Base-by-base conservation (phyloP, 92 coral and sea anemone species). In the Virgularia gustaviana region DNA sequence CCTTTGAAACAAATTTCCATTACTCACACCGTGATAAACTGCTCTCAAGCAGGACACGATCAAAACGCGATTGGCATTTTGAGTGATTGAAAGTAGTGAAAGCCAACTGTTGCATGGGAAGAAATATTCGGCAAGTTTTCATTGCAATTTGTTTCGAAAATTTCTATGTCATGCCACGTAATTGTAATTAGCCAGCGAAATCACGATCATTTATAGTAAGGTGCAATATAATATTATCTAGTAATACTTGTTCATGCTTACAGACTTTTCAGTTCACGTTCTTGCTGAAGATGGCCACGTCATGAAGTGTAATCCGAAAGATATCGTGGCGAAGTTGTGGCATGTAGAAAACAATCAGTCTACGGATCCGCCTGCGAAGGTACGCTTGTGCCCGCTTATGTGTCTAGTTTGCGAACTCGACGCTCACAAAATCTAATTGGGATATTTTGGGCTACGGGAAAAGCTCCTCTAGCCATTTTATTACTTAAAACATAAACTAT, bases 341-440 rank as follows among this genome's bases (percentile, higher is more conserved):
- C 91, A 82, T 33, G 72, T 80, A 10, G 90, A 82, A 52, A 89
- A 86, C 62, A 77, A 81, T 13, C 80, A 87, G 6, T 89, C 92
- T 1, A 83, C 78, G 36, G 90, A 89, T 71, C 96, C 98, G 12
- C 98, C 98, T n/a, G 85, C 92, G 13, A 77, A 89, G 87, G 98
- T 88, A 83, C 1, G 84, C 4, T 20, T 32, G 29, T 34, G 41
- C n/a, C n/a, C n/a, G n/a, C n/a, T n/a, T n/a, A n/a, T 1, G 58
- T 12, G 45, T 39, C 45, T 39, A 8, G 15, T 15, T 39, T 39
- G 45, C 45, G 45, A 39, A 7, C n/a, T n/a, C n/a, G n/a, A n/a
- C n/a, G n/a, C n/a, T n/a, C n/a, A n/a, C n/a, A n/a, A n/a, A n/a
- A n/a, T n/a, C n/a, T n/a, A n/a, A n/a, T n/a, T n/a, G n/a, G n/a